Evolutionary conservation across 2,888 invertebrate genomes (phyloP).

Genomic region (Caradrina clavipalpis): DNA sequence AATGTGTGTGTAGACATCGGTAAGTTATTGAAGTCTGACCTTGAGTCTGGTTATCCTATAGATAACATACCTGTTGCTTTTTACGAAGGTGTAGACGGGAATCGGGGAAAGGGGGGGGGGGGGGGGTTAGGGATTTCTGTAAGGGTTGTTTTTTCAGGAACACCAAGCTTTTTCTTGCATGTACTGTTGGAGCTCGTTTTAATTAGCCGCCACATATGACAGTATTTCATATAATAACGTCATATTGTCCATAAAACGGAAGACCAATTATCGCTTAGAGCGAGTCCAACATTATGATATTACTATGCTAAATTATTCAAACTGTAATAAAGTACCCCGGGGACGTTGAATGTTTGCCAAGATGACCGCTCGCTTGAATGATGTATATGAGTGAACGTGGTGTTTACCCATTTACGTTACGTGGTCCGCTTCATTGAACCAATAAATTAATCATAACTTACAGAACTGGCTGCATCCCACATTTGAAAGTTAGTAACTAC

Average conservation of each 20-base stretch:
- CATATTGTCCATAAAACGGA: neutral
- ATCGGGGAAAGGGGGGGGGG: too few species aligned
- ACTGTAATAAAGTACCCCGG: conserved; percentile 16
- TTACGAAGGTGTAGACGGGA: too few species aligned
- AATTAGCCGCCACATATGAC: too few species aligned
- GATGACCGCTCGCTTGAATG: conserved; percentile 35
- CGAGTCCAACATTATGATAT: conserved; percentile 4
- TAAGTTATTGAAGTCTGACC: neutral
- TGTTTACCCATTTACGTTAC: conserved; percentile 48
- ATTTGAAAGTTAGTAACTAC: conserved; percentile 59
- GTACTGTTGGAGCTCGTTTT: neutral
- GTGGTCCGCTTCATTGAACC: conserved; percentile 60
- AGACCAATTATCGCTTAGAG: neutral
- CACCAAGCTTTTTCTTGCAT: neutral
- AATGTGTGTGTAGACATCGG: neutral
- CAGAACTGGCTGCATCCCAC: conserved; percentile 67
- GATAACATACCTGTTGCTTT: neutral
- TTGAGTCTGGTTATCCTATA: neutral
- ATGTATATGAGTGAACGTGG: conserved; percentile 29
- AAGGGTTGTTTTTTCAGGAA: too few species aligned
- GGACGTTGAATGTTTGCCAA: conserved; percentile 37
- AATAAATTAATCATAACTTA: conserved; percentile 75
- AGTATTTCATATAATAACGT: too few species aligned
- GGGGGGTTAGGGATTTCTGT: too few species aligned
- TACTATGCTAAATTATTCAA: conserved; percentile 36